A percentile compares a stretch with the other conserved stretches of the same genome.
Evolutionary conservation across 2,888 invertebrate genomes (phyloP).

Genomic region (Mythimna pallens): DNA sequence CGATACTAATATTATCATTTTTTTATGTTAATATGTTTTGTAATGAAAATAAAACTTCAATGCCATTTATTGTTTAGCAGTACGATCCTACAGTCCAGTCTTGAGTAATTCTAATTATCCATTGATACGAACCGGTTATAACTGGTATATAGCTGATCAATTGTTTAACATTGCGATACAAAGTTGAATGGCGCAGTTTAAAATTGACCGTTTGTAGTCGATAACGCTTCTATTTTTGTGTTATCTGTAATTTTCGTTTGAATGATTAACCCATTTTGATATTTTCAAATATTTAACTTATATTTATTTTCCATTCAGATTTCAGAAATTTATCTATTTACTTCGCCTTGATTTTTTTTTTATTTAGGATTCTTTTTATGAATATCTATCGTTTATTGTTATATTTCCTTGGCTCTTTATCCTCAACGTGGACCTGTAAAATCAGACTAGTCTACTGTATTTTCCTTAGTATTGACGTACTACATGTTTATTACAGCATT

Average conservation of each 20-base stretch:
- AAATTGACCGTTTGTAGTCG: constrained; percentile 23
- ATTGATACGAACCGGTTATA: constrained; percentile 47
- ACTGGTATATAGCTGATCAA: constrained; percentile 40
- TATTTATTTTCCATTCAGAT: constrained; percentile 13
- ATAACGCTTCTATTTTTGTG: constrained; percentile 35
- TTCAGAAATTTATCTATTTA: background rate
- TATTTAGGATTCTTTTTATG: background rate
- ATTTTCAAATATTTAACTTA: background rate
- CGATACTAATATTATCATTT: constrained; percentile 1
- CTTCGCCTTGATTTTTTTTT: background rate
- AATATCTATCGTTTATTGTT: too few relatives aligned
- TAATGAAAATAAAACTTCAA: constrained; percentile 31
- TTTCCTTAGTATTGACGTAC: constrained; percentile 46
- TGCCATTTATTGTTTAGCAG: constrained; percentile 29
- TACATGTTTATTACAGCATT: background rate
- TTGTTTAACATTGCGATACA: constrained; percentile 37
- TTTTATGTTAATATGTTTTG: constrained; percentile 20
- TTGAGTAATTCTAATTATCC: constrained; percentile 47
- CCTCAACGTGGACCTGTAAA: constrained; percentile 1
- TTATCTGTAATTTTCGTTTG: constrained; percentile 24
- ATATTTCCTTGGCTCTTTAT: constrained; percentile 19
- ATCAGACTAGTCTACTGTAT: background rate
- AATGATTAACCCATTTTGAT: background rate
- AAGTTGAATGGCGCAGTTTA: constrained; percentile 34
- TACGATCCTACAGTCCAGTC: constrained; percentile 21